Conservation (phyloP, 1,140 invertebrate genomes). For the Drosophila neocordata region DNA sequence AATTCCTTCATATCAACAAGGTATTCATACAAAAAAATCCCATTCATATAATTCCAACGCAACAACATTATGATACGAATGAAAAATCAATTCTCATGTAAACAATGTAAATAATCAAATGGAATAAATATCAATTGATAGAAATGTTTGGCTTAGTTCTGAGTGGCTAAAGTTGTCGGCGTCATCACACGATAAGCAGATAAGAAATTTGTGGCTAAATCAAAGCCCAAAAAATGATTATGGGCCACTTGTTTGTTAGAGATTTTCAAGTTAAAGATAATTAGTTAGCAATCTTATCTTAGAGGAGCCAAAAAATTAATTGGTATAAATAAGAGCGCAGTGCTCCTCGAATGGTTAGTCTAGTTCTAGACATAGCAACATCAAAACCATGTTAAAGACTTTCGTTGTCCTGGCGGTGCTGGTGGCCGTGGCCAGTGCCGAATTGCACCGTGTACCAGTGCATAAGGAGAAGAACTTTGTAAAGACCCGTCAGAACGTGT, state of each 20-base stretch:
- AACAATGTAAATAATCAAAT: background rate
- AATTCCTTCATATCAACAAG: too few species aligned
- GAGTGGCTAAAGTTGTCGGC: background rate
- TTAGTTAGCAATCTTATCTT: slow-evolving; percentile 17
- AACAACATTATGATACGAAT: too few species aligned
- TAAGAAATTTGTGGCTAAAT: background rate
- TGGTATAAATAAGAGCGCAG: slow-evolving; percentile 57
- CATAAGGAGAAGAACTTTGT: slow-evolving; percentile 65
- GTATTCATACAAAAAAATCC: background rate
- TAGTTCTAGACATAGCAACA: slow-evolving; percentile 44
- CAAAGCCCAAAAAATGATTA: slow-evolving; percentile 3
- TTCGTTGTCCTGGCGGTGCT: slow-evolving; percentile 43
- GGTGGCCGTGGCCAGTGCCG: slow-evolving; percentile 66
- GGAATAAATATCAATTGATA: too few species aligned
- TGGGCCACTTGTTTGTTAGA: slow-evolving; percentile 4
- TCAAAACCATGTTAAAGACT: slow-evolving; percentile 54
- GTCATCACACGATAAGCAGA: slow-evolving; percentile 8
- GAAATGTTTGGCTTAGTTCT: background rate
- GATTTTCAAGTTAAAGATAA: slow-evolving; percentile 20
- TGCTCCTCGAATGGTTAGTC: slow-evolving; percentile 45
- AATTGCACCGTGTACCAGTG: slow-evolving; percentile 63
- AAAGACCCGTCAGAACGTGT: slow-evolving; percentile 60
- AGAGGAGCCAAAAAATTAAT: slow-evolving; percentile 32
- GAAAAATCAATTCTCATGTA: background rate
- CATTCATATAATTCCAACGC: background rate